phyloP scores from a whole-genome alignment of 2,113 vertebrate genomes.

The Elaphurus davidianus region DNA sequence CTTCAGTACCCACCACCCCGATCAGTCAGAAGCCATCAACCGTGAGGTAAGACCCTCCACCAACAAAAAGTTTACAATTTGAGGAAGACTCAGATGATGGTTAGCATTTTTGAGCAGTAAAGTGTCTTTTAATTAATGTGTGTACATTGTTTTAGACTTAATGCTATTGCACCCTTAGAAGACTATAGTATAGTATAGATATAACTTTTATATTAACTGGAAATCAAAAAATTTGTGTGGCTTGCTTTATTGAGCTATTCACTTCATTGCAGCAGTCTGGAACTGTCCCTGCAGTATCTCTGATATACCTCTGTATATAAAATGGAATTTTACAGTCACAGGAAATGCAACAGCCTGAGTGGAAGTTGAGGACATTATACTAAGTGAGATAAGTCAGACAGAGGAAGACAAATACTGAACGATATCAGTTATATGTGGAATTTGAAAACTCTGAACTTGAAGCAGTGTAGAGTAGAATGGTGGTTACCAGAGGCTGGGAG shows the following conservation, averaged over 20 bases:
- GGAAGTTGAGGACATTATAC: background rate
- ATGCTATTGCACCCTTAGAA: background rate
- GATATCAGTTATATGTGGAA: background rate
- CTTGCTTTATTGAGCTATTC: background rate
- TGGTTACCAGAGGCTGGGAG: background rate
- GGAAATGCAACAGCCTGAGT: background rate
- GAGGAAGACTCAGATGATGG: background rate
- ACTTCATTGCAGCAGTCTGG: background rate
- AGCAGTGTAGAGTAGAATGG: background rate
- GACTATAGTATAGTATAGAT: background rate
- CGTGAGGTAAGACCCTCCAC: background rate
- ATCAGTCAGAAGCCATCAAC: background rate
- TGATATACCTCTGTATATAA: background rate
- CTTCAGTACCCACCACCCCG: background rate
- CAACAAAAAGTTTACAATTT: background rate
- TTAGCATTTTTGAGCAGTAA: background rate
- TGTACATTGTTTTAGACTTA: background rate
- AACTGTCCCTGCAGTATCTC: background rate
- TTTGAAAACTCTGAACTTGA: background rate
- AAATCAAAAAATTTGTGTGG: background rate
- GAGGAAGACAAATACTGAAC: background rate
- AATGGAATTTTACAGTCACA: background rate
- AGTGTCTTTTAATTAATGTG: background rate
- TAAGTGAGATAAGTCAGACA: background rate
- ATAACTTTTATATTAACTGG: background rate